These are phyloP conservation scores for Rhynchotus rufescens DNA, from an alignment of 2,797 vertebrate species.

Conservation along the genomic window DNA sequence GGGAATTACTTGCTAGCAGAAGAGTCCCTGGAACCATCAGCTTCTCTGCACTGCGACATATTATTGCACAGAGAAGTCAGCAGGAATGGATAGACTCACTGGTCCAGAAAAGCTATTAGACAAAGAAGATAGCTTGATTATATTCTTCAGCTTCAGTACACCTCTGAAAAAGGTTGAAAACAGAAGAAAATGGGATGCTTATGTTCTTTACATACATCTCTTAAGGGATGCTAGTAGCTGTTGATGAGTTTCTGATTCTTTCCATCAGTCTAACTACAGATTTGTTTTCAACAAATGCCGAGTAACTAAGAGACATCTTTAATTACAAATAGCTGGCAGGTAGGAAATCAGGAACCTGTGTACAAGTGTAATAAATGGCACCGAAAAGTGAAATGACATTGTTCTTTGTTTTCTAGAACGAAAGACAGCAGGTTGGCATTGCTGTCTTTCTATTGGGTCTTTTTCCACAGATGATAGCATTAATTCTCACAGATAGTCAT, in stretches of 20 bases:
- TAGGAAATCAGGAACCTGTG: not conserved
- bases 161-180: conserved; percentile 2
- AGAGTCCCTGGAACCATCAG: not conserved
- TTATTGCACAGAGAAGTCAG: not conserved
- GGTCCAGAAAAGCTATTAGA: conserved; percentile 36
- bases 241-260: not conserved
- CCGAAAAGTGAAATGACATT: not conserved
- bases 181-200: not conserved
- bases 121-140: not conserved
- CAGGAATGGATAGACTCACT: not conserved
- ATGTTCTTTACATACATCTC: not conserved
- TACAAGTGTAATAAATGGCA: not conserved
- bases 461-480: not conserved
- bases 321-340: not conserved
- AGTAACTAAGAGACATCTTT: not conserved
- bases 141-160: not conserved
- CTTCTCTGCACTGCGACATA: not conserved
- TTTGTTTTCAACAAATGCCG: not conserved
- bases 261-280: not conserved
- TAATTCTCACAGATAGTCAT: not conserved
- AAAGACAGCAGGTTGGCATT: not conserved
- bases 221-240: not conserved
- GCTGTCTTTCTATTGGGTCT: not conserved
- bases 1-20: not conserved
- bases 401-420: not conserved